These are phyloP conservation scores for Sinodicranocentrus sp. DNA, from an alignment of 2,888 invertebrate genomes.

Conservation along the genomic window DNA sequence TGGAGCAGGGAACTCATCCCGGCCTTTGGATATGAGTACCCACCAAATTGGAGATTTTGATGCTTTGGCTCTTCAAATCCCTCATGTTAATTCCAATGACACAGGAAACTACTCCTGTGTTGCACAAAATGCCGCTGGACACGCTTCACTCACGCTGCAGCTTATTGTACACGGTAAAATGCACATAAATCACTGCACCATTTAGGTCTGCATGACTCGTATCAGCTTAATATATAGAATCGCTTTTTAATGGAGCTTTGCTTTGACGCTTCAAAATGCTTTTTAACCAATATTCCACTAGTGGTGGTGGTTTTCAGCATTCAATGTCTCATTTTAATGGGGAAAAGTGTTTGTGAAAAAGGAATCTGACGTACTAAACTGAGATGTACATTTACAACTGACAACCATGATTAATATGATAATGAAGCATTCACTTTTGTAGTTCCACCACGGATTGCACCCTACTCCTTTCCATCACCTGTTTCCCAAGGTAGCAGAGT, in stretches of 20 bases:
- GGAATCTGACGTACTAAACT: too few relatives aligned
- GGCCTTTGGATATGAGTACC: constrained; percentile 70
- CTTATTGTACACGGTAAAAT: constrained; percentile 74
- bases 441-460: constrained; percentile 81
- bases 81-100: constrained; percentile 70
- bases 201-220: too few relatives aligned
- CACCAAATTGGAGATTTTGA: constrained; percentile 76
- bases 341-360: too few relatives aligned
- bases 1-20: constrained; percentile 1
- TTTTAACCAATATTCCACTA: too few relatives aligned
- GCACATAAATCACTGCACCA: not conserved
- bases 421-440: constrained; percentile 76
- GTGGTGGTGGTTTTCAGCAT: too few relatives aligned
- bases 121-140: constrained; percentile 66
- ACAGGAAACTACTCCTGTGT: constrained; percentile 77
- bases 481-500: constrained; percentile 80
- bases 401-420: too few relatives aligned
- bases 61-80: constrained; percentile 72
- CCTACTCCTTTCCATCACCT: constrained; percentile 80
- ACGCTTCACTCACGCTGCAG: constrained; percentile 56
- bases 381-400: too few relatives aligned
- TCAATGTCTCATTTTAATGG: too few relatives aligned
- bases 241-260: too few relatives aligned
- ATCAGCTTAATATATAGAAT: too few relatives aligned
- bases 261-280: too few relatives aligned